A percentile compares a stretch with the other conserved stretches of the same genome.
Conservation (phyloP, 2,113 vertebrate genomes). For the Pelvicachromis taeniatus region DNA sequence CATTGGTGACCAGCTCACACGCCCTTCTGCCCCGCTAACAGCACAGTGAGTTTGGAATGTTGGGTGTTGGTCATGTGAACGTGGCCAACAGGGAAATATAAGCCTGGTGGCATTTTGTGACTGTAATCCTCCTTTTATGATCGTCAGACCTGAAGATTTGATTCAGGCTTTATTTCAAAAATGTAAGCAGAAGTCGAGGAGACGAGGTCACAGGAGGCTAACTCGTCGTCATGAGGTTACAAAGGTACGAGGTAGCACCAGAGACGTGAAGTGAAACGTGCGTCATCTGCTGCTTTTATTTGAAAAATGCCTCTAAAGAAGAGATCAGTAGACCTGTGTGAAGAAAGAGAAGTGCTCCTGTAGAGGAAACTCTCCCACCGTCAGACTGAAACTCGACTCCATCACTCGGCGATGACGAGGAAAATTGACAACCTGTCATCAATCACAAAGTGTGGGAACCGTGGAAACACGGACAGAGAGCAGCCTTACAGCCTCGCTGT, state of each 20-base stretch:
- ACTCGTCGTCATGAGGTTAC: not conserved
- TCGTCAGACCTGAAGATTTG: not conserved
- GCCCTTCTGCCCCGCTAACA: no score
- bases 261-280: rapidly evolving
- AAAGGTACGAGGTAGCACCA: not conserved
- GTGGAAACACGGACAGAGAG: not conserved
- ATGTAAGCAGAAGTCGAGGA: not conserved
- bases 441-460: conserved; percentile 22
- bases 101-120: no score
- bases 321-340: not conserved
- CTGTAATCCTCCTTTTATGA: no score
- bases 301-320: not conserved
- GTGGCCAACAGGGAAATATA: no score
- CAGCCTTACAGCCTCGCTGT: not conserved
- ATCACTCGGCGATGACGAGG: not conserved
- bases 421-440: conserved; percentile 12
- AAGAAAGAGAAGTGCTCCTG: not conserved
- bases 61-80: no score
- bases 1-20: no score
- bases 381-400: not conserved
- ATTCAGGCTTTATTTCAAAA: not conserved
- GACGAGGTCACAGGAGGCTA: rapidly evolving
- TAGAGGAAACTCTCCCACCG: not conserved
- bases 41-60: no score
- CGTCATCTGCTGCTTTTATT: not conserved